Percentiles rank a stretch among this genome's conserved stretches.
These are phyloP conservation scores for Ashinkailepas kermadecensis DNA, from an alignment of 2,888 invertebrate species.

Conservation along the genomic window DNA sequence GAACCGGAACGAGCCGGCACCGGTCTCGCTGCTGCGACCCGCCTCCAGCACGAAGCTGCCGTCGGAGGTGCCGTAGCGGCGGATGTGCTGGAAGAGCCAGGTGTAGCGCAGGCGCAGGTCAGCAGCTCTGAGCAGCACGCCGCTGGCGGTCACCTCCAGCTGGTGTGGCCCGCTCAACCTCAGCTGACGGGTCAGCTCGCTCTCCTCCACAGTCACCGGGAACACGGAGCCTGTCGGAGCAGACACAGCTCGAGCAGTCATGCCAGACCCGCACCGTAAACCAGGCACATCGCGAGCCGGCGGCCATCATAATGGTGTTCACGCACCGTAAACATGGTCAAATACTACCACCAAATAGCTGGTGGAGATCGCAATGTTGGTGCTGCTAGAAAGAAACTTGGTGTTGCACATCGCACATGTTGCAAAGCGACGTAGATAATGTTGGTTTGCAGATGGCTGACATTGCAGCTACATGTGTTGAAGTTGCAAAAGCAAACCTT, in stretches of 20 bases:
- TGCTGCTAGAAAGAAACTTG: too few species aligned
- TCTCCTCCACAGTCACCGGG: not conserved
- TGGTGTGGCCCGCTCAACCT: not conserved
- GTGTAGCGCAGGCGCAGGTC: not conserved
- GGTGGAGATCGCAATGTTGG: too few species aligned
- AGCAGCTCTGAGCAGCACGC: not conserved
- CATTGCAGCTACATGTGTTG: too few species aligned
- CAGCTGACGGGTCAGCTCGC: not conserved
- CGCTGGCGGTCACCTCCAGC: not conserved
- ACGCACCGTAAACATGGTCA: too few species aligned
- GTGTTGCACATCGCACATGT: too few species aligned
- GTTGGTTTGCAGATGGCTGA: too few species aligned
- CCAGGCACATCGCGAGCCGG: too few species aligned
- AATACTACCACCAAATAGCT: too few species aligned
- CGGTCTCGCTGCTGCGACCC: constrained; percentile 18
- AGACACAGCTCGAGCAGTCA: not conserved
- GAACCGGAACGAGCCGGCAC: not conserved
- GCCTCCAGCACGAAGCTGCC: not conserved
- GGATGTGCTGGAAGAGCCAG: constrained; percentile 2
- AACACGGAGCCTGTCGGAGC: not conserved
- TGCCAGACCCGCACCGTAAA: too few species aligned
- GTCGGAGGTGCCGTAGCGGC: not conserved
- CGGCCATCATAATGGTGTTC: too few species aligned
- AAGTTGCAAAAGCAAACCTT: too few species aligned
- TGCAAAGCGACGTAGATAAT: too few species aligned